phyloP scores from a whole-genome alignment of 2,113 vertebrate genomes.

The Limnothrissa miodon region DNA sequence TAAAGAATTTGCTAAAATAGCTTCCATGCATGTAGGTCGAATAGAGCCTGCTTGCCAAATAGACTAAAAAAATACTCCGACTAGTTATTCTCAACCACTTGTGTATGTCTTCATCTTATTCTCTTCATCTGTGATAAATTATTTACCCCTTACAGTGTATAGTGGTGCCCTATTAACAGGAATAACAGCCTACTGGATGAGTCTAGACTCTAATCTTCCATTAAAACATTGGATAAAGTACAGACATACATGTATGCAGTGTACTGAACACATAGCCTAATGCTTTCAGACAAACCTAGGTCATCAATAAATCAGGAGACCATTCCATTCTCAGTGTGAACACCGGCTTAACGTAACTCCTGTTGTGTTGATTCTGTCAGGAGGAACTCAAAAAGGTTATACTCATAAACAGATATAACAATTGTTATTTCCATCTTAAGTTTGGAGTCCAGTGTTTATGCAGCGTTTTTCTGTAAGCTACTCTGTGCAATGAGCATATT shows the following conservation, averaged over 20 bases:
- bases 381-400: background rate
- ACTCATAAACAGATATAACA: background rate
- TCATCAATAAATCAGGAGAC: background rate
- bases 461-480: background rate
- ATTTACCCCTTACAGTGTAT: background rate
- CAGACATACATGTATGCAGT: no score
- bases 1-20: background rate
- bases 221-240: background rate
- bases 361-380: background rate
- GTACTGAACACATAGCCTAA: background rate
- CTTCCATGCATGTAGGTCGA: background rate
- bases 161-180: background rate
- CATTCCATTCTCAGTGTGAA: background rate
- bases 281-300: background rate
- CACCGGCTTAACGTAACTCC: background rate
- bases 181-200: background rate
- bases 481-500: no score
- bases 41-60: background rate
- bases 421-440: background rate
- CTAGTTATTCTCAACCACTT: background rate
- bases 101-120: background rate
- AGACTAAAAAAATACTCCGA: background rate
- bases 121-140: background rate
- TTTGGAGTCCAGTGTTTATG: background rate
- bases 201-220: background rate